A percentile compares a stretch with the other conserved stretches of the same genome.
Conservation (phyloP, 2,797 vertebrate genomes). For the Artibeus jamaicensis region DNA sequence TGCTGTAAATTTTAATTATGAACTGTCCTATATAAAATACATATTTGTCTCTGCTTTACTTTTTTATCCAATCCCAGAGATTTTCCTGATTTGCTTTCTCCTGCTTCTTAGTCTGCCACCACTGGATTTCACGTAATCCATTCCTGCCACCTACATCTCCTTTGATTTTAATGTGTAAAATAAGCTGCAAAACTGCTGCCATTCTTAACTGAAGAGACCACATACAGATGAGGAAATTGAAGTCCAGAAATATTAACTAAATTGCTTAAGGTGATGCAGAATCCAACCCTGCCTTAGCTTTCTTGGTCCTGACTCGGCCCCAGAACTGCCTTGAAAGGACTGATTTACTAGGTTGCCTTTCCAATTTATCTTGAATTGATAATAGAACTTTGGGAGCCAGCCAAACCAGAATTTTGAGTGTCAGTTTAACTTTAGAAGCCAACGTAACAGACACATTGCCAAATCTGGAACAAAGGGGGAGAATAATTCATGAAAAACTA, state of each 20-base stretch:
- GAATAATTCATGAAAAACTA: slow-evolving; percentile 19
- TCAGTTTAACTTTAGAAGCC: background rate
- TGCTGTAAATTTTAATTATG: background rate
- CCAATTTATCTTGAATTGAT: background rate
- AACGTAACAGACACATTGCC: background rate
- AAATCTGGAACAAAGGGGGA: background rate
- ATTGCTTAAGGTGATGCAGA: background rate
- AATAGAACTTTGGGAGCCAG: background rate
- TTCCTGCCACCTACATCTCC: background rate
- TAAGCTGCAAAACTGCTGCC: background rate
- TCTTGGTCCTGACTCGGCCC: background rate
- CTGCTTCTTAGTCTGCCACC: background rate
- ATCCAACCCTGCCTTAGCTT: background rate
- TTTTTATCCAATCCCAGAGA: background rate
- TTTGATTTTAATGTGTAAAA: background rate
- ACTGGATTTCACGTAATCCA: background rate
- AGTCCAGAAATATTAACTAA: background rate
- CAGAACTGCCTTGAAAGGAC: background rate
- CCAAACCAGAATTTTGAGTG: background rate
- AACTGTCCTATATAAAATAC: background rate
- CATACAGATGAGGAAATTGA: background rate
- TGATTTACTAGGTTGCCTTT: background rate
- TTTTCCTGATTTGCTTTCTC: background rate
- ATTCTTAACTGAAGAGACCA: background rate
- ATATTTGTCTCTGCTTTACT: background rate